Conservation (phyloP, 2,888 invertebrate species). For the Poecilus cupreus region DNA sequence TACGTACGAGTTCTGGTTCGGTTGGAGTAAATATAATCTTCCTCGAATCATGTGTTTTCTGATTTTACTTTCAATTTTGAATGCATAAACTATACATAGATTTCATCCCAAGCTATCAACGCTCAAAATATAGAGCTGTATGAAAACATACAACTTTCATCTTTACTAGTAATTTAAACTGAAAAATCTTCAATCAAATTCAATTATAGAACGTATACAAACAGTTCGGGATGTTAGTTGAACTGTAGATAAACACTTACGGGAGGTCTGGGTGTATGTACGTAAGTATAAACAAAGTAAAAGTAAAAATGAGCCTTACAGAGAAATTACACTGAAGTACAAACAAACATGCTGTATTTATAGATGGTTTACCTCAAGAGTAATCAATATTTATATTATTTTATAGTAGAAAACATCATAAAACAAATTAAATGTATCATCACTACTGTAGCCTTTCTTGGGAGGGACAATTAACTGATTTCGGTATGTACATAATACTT, state of each 20-base stretch:
- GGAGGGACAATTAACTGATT: too few species aligned
- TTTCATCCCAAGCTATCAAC: background rate
- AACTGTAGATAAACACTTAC: background rate
- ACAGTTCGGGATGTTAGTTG: background rate
- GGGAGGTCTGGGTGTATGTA: background rate
- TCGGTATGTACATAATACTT: too few species aligned
- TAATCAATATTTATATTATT: too few species aligned
- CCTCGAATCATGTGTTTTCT: background rate
- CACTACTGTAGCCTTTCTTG: too few species aligned
- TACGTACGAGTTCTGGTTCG: too few species aligned
- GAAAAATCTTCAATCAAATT: background rate
- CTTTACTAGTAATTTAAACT: background rate
- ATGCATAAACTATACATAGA: background rate
- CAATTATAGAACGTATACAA: background rate
- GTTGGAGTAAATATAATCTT: background rate
- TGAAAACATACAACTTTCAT: slow-evolving; percentile 3
- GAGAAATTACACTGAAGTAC: too few species aligned
- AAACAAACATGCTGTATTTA: too few species aligned
- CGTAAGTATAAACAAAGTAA: background rate
- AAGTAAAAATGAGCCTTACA: background rate
- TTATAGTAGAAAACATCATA: too few species aligned
- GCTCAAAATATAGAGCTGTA: background rate
- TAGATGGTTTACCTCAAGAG: too few species aligned
- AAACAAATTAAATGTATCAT: too few species aligned
- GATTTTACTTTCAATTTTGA: background rate